Evolutionary conservation across 2,888 invertebrate species (phyloP), one percentile per base, ranked within the genome.

Genomic region (Megaustenia siamemsis): DNA sequence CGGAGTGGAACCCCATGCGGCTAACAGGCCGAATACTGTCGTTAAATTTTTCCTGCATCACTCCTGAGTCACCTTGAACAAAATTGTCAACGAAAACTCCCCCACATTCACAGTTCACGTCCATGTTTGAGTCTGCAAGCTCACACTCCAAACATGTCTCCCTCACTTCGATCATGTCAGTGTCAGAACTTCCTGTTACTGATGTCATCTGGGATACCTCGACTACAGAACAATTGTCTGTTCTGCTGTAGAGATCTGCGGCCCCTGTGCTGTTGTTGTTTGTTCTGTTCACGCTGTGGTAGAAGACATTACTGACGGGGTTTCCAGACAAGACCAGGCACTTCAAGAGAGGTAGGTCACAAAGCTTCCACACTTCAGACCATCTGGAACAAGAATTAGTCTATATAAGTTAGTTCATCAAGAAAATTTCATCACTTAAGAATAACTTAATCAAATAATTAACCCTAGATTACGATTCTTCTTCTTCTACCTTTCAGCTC

Each of bases 311-410:
- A 68, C 86, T 66, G 10, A 92, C 82, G 15, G 92, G 92, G 79
- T 92, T 92, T 10, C 90, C 92, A 63, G 92, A 92, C 69, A 92
- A 83, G 43, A 92, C 90, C 15, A 92, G 86, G n/a, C 88, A 88
- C 35, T 90, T 88, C 68, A 92, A 87, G 24, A 89, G 88, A 38
- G 89, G 88, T 12, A 92, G 80, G 77, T 87, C 75, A 40, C 90
- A 86, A 5, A 92, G 86, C 77, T 91, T 92, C 91, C 91, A 91
- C 5, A 92, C 88, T 84, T 92, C 91, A 15, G 88, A 77, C 92
- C 92, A 92, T 53, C 92, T 92, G 88, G 63, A 88, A 88, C 73
- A 53, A 45, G 49, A 79, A 75, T n/a, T n/a, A n/a, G n/a, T n/a
- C n/a, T n/a, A n/a, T n/a, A n/a, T n/a, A n/a, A n/a, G n/a, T n/a